These are phyloP conservation scores for Heterochromis multidens DNA, from an alignment of 2,113 vertebrate species.

Conservation along the genomic window DNA sequence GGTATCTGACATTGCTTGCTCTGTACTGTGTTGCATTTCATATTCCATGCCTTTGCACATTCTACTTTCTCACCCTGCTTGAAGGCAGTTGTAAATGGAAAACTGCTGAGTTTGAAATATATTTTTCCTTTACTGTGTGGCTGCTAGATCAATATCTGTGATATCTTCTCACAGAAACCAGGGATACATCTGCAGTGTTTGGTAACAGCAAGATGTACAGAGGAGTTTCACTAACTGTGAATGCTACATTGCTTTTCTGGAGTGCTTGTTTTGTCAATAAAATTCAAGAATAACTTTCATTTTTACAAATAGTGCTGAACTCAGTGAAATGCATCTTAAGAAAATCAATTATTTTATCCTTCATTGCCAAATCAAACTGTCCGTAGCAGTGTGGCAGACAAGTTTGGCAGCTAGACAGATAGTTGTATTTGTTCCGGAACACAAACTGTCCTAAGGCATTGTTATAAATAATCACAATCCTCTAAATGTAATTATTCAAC, in stretches of 20 bases:
- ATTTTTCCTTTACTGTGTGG: not conserved
- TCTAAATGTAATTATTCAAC: slow-evolving; percentile 28
- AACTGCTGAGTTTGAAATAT: not conserved
- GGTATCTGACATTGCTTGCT: not conserved
- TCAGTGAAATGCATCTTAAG: slow-evolving; percentile 2
- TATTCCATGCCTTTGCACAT: not conserved
- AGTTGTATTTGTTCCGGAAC: slow-evolving; percentile 20
- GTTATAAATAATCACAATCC: slow-evolving; percentile 31
- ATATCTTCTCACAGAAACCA: not conserved
- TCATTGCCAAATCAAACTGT: not conserved
- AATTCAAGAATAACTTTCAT: slow-evolving; percentile 3
- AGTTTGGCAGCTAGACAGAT: not conserved
- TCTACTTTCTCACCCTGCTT: not conserved
- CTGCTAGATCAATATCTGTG: slow-evolving; percentile 2
- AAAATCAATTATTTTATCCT: slow-evolving; percentile 5
- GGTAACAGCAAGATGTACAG: not conserved
- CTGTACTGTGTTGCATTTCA: not conserved
- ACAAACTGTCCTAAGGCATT: not conserved
- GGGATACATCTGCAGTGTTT: not conserved
- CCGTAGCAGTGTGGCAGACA: not conserved
- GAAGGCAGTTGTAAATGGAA: not conserved
- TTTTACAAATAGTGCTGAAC: slow-evolving; percentile 1
- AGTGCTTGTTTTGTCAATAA: slow-evolving; percentile 21
- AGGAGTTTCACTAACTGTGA: not conserved
- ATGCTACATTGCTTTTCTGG: slow-evolving; percentile 5